Evolutionary conservation across 2,888 invertebrate species (phyloP).

Genomic region (Parnassius orleans): DNA sequence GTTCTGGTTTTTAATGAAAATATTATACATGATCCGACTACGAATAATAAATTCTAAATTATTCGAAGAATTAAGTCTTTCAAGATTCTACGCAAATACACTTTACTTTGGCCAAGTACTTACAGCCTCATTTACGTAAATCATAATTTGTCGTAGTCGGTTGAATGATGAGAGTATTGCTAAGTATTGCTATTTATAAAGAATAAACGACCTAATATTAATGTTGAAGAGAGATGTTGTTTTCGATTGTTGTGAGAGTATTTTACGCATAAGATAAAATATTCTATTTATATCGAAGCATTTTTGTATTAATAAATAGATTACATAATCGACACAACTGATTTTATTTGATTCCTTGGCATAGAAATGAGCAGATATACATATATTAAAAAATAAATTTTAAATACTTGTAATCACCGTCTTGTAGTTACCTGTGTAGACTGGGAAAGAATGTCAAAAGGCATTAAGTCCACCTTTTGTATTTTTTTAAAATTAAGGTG

Average conservation of each 20-base stretch:
- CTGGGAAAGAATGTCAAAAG: no score
- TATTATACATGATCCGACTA: slow-evolving; percentile 27
- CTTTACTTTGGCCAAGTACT: neutral
- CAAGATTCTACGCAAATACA: neutral
- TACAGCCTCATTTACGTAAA: slow-evolving; percentile 2
- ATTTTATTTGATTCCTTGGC: neutral
- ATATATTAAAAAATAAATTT: no score
- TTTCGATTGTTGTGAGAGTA: slow-evolving; percentile 60
- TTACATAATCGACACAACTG: slow-evolving; percentile 32
- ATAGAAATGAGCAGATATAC: no score
- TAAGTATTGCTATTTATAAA: slow-evolving; percentile 49
- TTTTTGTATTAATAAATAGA: slow-evolving; percentile 69
- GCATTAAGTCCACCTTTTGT: no score
- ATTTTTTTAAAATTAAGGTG: no score
- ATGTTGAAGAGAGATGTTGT: slow-evolving; percentile 35
- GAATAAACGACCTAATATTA: slow-evolving; percentile 51
- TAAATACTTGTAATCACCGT: no score
- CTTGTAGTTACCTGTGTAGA: no score
- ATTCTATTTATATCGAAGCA: slow-evolving; percentile 75
- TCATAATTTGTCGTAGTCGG: slow-evolving; percentile 46
- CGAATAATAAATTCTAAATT: slow-evolving; percentile 4
- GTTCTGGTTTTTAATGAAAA: slow-evolving; percentile 47
- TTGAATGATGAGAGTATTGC: slow-evolving; percentile 39
- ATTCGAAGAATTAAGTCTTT: no score
- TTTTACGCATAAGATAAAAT: slow-evolving; percentile 57